Base-by-base conservation (phyloP, 2,888 invertebrate species). In the Apodemia duryi region DNA sequence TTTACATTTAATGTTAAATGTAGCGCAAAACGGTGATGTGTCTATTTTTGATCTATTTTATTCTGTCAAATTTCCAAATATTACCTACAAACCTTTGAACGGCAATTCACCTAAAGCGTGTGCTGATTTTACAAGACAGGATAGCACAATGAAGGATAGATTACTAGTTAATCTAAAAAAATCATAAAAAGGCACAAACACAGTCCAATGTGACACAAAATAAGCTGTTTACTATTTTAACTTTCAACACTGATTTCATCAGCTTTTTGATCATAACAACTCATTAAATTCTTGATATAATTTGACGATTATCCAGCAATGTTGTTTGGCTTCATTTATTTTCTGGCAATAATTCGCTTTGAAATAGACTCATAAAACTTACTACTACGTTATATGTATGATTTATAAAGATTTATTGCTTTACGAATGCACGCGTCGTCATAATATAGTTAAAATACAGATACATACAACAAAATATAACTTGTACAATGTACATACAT, bases 371-470 rank as follows among this genome's bases (percentile, higher is more conserved):
- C 67, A 61, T 63, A 64, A 63, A 67, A 66, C 62, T 63, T 43
- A 46, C 60, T 46, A 46, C 35, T 43, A 32, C 57, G 54, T 66
- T 61, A 65, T 29, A 60, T 65, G 62, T 64, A 62, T 49, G 61
- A 43, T 41, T 64, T 38, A 10, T 38, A 66, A 65, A 46, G 46
- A 68, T 71, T 73, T 74, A 79, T 77, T 76, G 73, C 75, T 73
- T 60, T 69, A 67, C 57, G 71, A 74, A 78, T 73, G 74, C 73
- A 74, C 74, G 68, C 62, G 60, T 62, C 51, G 10, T 43, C 29
- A 46, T 35, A 52, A 67, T 38, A n/a, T 6, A 51, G 11, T 49
- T 38, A 49, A 54, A 52, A 11, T 63, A 63, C 38, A 43, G 4
- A 43, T 43, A 43, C 11, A 43, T 43, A 11, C 43, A 9, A 43